A percentile compares a stretch with the other conserved stretches of the same genome.
Evolutionary conservation across 92 coral and sea anemone species (phyloP).

Genomic region (Pocillopora meandrina): DNA sequence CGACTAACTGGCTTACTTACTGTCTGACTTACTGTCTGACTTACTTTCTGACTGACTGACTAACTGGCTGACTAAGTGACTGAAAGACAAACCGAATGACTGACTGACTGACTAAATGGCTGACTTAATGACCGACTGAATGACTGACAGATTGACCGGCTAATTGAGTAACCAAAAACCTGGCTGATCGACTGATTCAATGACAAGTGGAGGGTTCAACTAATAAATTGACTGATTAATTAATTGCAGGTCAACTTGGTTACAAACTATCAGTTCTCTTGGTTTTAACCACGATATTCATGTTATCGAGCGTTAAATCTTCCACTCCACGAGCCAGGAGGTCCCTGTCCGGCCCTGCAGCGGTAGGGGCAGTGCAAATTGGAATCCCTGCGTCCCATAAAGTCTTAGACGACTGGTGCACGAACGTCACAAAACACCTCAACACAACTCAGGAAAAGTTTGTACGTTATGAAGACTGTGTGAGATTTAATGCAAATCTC

Average conservation of each 20-base stretch:
- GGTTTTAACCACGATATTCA: constrained; percentile 3
- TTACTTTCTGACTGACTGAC: background rate
- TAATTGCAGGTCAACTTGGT: constrained; percentile 1
- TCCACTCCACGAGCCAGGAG: constrained; percentile 2
- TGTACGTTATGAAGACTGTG: constrained; percentile 40
- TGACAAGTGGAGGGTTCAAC: background rate
- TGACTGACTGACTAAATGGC: background rate
- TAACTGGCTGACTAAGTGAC: background rate
- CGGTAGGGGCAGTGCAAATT: constrained; percentile 1
- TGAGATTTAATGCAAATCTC: background rate
- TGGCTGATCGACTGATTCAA: background rate
- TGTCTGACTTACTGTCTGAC: background rate
- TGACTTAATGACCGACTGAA: background rate
- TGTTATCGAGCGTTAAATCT: background rate
- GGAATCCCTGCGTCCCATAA: constrained; percentile 6
- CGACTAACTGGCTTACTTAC: background rate
- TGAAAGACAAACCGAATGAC: background rate
- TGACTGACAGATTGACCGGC: background rate
- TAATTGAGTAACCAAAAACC: background rate
- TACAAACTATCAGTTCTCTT: background rate
- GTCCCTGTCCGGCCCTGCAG: background rate
- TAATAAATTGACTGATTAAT: background rate
- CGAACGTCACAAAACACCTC: constrained; percentile 47
- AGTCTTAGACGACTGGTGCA: constrained; percentile 57
- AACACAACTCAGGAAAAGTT: constrained; percentile 47